Evolutionary conservation across 2,797 vertebrate genomes (phyloP).

Genomic region (Channa striata): DNA sequence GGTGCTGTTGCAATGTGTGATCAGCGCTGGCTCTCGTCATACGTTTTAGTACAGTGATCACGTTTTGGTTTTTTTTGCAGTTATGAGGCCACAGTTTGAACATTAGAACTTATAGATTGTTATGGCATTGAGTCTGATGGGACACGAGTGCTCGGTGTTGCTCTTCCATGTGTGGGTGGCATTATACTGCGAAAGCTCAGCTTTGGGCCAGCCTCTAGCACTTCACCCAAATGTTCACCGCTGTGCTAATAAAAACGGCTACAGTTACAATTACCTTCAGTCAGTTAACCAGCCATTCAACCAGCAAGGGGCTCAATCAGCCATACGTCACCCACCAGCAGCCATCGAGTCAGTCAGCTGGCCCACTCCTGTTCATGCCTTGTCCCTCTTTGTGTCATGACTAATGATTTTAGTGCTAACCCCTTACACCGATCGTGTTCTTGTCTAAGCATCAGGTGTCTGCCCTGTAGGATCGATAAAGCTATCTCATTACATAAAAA

Average conservation of each 20-base stretch:
- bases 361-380: background rate
- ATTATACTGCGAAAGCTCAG: slow-evolving; percentile 47
- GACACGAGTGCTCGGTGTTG: background rate
- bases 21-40: background rate
- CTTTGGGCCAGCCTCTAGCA: slow-evolving; percentile 32
- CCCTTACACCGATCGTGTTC: slow-evolving; percentile 55
- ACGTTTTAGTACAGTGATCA: slow-evolving; percentile 23
- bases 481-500: slow-evolving; percentile 56
- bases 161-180: slow-evolving; percentile 28
- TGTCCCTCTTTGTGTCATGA: slow-evolving; percentile 26
- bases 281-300: slow-evolving; percentile 37
- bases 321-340: slow-evolving; percentile 24
- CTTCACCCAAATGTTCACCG: slow-evolving; percentile 32
- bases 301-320: slow-evolving; percentile 19
- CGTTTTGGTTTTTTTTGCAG: slow-evolving; percentile 60
- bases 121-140: slow-evolving; percentile 17
- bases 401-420: slow-evolving; percentile 21
- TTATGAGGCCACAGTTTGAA: slow-evolving; percentile 41
- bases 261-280: slow-evolving; percentile 34
- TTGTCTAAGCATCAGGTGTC: slow-evolving; percentile 65
- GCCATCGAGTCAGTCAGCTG: slow-evolving; percentile 21
- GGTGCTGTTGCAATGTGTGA: background rate
- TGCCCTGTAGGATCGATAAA: slow-evolving; percentile 32
- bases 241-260: slow-evolving; percentile 33
- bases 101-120: background rate